A percentile compares a stretch with the other conserved stretches of the same genome.
Evolutionary conservation across 2,888 invertebrate species (phyloP).

Genomic region (Coleophora deauratella): DNA sequence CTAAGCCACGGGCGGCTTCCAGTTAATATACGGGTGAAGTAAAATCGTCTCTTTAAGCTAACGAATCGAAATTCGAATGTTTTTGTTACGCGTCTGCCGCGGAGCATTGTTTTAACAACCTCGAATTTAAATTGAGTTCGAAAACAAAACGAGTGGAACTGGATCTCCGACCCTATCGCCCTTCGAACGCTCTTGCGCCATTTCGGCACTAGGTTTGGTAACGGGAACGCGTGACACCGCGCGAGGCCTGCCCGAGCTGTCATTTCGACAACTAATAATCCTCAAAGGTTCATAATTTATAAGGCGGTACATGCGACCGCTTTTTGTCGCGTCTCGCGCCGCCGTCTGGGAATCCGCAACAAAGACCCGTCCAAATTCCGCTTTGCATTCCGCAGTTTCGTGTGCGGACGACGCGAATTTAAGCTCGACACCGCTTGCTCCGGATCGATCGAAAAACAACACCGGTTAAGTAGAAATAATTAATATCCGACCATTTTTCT

Average conservation of each 20-base stretch:
- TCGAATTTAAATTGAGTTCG: conserved; percentile 42
- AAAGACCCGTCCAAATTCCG: conserved; percentile 64
- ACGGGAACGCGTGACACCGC: conserved; percentile 52
- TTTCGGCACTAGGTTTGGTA: conserved; percentile 43
- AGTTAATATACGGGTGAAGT: too few relatives aligned
- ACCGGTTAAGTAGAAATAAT: too few relatives aligned
- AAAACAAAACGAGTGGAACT: conserved; percentile 39
- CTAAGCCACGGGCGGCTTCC: too few relatives aligned
- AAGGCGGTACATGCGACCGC: conserved; percentile 57
- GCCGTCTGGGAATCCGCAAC: conserved; percentile 71
- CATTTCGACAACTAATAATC: conserved; percentile 63
- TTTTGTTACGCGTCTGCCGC: conserved; percentile 23
- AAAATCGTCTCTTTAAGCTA: too few relatives aligned
- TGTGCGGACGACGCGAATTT: conserved; percentile 44
- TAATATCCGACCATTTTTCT: conserved; percentile 8
- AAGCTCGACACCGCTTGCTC: conserved; percentile 5
- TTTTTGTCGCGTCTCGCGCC: conserved; percentile 49
- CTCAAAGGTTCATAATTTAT: conserved; percentile 55
- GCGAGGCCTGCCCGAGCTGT: conserved; percentile 31
- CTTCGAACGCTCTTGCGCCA: conserved; percentile 40
- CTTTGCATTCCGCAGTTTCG: conserved; percentile 63
- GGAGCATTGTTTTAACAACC: conserved; percentile 37
- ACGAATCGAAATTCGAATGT: conserved; percentile 28
- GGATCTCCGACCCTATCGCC: conserved; percentile 50
- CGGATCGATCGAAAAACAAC: background rate